These are phyloP conservation scores for Andrena praecox DNA, from an alignment of 2,888 invertebrate species.

Conservation along the genomic window DNA sequence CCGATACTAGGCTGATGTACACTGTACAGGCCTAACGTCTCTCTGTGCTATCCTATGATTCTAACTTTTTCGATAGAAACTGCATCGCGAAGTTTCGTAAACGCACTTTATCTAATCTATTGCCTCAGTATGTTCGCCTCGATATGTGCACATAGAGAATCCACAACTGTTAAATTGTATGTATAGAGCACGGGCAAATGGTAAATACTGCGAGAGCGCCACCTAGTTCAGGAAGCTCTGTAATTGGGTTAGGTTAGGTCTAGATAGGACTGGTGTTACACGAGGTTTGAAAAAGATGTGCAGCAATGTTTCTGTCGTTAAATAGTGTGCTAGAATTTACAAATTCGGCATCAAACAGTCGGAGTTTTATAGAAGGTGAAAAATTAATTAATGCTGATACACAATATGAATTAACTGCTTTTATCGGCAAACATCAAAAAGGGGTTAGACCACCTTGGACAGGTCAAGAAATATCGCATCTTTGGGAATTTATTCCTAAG, in stretches of 20 bases:
- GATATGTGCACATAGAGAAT: not conserved
- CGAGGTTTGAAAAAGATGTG: not conserved
- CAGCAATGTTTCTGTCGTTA: not conserved
- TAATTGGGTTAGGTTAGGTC: too few relatives aligned
- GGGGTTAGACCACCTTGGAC: too few relatives aligned
- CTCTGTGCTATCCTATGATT: conserved; percentile 5
- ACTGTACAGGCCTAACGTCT: conserved; percentile 31
- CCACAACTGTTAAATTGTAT: not conserved
- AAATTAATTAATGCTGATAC: too few relatives aligned
- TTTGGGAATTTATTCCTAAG: too few relatives aligned
- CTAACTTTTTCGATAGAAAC: conserved; percentile 83
- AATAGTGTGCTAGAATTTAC: not conserved
- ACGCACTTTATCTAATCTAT: conserved; percentile 18
- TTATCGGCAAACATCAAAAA: too few relatives aligned
- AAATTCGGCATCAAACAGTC: too few relatives aligned
- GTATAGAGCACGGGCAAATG: not conserved
- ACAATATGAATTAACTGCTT: too few relatives aligned
- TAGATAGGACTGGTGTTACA: too few relatives aligned
- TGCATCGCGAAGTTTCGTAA: conserved; percentile 79
- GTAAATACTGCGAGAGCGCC: not conserved
- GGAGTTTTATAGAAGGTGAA: too few relatives aligned
- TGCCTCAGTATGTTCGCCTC: not conserved
- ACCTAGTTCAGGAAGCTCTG: too few relatives aligned
- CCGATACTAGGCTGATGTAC: conserved; percentile 27
- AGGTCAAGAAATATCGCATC: too few relatives aligned